Base-by-base conservation (phyloP, 2,888 invertebrate species). In the Selenia dentaria region DNA sequence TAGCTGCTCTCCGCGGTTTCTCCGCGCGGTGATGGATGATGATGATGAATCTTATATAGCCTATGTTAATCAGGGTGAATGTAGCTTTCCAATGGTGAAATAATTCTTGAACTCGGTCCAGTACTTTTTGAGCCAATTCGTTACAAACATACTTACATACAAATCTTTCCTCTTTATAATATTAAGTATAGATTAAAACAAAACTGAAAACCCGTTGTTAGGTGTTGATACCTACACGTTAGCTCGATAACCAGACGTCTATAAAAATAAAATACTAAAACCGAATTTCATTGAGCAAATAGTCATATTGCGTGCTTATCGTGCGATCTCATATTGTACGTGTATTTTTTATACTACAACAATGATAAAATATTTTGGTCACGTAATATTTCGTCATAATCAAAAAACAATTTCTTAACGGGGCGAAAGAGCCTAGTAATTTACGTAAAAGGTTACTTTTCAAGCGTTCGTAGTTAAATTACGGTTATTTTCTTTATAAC, bases 231-330 rank as follows among this genome's bases (percentile, higher is more conserved):
- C 26, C 34, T 44, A n/a, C n/a, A n/a, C n/a, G n/a, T n/a, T n/a
- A n/a, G n/a, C 51, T 49, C 51, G 51, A 54, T 59, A 54, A 43
- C 41, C 46, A 42, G 51, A 54, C 51, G 45, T 34, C 36, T 50
- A 60, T 64, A 65, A 60, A 58, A 47, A 32, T 32, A 47, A 62
- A 57, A 57, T 46, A 54, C 51, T 47, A 51, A 60, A 55, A 62
- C 59, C 57, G 64, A 67, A 69, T 67, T 77, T 67, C 74, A 79
- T 80, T 77, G 68, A 75, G 63, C 51, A 77, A 79, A 81, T 79
- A 75, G 71, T 59, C 37, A 41, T 62, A 73, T 81, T 61, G 82
- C 83, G 79, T 82, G 81, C 61, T 68, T 78, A 80, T 79, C 80
- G 54, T 37, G 20, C 29, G 51, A 78, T 76, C 74, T 48, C 28